Evolutionary conservation across 2,113 vertebrate genomes (phyloP), one percentile per base, ranked within the genome.

Genomic region (Ammodytes dubius): DNA sequence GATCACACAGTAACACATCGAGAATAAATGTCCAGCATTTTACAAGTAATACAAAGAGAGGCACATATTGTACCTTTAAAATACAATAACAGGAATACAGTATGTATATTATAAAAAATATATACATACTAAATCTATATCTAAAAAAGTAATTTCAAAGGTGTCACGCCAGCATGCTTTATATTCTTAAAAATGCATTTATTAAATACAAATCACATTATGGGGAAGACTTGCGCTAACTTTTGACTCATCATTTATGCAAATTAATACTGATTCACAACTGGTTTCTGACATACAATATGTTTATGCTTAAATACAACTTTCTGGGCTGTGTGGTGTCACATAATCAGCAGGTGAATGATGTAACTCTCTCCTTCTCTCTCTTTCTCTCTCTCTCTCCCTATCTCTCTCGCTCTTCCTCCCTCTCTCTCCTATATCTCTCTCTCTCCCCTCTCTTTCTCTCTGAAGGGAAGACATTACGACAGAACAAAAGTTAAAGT

Each of bases 11-110:
- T 43, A 15, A 58, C 17, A 63, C 43, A 77, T 14, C 2, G 45
- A 14, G 47, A 70, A 45, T 71, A 1, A 73, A 84, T 77, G 42
- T 58, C 61, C 65, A 78, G 63, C 57, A 84, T 13, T 86, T 43
- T 43, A 42, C 11, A 64, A 39, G 19, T 71, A 17, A 56, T 0
- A 10, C 14, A 58, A 49, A 67, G 27, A 27, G 6, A 70, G 50
- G 4, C 5, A 53, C 1, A 6, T 0, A 43, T 13, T 59, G 8
- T 1, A 40, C 58, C 47, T 50, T 39, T 17, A 27, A 43, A 45
- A 35, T 53, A 40, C 27, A 40, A 40, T 3, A 74, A 47, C n/a
- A n/a, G n/a, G n/a, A n/a, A n/a, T n/a, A n/a, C n/a, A n/a, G n/a
- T n/a, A n/a, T n/a, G n/a, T n/a, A n/a, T n/a, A n/a, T n/a, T n/a